Conservation (phyloP, 2,113 vertebrate species). For the Poeciliopsis turrubarensis region DNA sequence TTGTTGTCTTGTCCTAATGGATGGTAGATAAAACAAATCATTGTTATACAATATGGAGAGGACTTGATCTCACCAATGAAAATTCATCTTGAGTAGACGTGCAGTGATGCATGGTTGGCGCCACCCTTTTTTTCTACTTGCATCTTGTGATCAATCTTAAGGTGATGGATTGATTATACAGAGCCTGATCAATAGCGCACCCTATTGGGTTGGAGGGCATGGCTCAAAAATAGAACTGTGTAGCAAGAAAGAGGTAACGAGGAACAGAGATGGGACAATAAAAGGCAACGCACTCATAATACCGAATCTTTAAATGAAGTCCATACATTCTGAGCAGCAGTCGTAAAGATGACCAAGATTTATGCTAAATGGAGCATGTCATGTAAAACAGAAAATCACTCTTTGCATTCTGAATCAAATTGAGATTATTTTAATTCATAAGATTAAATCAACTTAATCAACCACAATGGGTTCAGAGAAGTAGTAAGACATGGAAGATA, state of each 20-base stretch:
- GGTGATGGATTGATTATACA: slow-evolving; percentile 51
- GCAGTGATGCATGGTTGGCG: slow-evolving; percentile 27
- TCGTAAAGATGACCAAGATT: slow-evolving; percentile 13
- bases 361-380: neutral
- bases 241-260: slow-evolving; percentile 6
- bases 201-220: slow-evolving; percentile 23
- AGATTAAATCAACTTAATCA: slow-evolving; percentile 2
- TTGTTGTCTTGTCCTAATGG: neutral
- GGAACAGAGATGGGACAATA: neutral
- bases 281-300: neutral
- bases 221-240: slow-evolving; percentile 47
- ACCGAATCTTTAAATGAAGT: slow-evolving; percentile 31
- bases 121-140: slow-evolving; percentile 22
- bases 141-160: slow-evolving; percentile 46
- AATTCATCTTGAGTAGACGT: slow-evolving; percentile 30
- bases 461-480: slow-evolving; percentile 19
- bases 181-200: slow-evolving; percentile 49
- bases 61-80: neutral
- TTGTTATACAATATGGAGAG: neutral
- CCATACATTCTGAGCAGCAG: slow-evolving; percentile 13
- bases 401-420: neutral
- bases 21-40: neutral
- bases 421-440: slow-evolving; percentile 22
- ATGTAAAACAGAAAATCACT: neutral
- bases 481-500: slow-evolving; percentile 28